phyloP scores from a whole-genome alignment of 2,113 vertebrate genomes.

The Megaceryle maxima region DNA sequence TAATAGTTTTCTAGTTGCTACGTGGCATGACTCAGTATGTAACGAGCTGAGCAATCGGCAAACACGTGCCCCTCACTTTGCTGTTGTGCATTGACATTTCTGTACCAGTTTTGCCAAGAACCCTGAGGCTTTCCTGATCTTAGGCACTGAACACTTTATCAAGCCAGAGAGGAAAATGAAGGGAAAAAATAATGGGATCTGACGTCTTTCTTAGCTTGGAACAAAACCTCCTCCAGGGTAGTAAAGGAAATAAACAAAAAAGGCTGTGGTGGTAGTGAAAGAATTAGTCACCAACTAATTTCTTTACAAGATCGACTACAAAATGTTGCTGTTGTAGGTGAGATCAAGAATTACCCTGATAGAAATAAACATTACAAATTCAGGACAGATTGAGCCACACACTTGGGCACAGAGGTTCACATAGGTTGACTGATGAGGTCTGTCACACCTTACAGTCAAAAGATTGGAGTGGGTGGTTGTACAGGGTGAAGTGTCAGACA shows the following conservation, averaged over 20 bases:
- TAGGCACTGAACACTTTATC: background rate
- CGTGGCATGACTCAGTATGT: background rate
- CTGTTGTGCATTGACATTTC: background rate
- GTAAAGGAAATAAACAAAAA: background rate
- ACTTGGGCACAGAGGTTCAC: background rate
- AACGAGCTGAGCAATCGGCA: background rate
- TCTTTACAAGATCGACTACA: background rate
- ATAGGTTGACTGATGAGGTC: background rate
- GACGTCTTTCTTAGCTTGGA: background rate
- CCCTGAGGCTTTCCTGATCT: background rate
- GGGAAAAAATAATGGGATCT: background rate
- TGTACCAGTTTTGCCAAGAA: background rate
- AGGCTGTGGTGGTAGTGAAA: background rate
- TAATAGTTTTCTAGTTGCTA: conserved; percentile 6
- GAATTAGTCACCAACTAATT: background rate
- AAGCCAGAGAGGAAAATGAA: background rate
- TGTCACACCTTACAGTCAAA: background rate
- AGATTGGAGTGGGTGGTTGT: background rate
- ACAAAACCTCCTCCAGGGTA: background rate
- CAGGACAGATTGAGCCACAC: background rate
- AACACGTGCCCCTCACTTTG: background rate
- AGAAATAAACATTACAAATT: background rate
- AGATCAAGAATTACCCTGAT: background rate
- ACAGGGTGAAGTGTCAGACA: background rate
- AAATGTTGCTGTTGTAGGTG: background rate